phyloP scores from a whole-genome alignment of 2,888 invertebrate genomes.

The Drosophila emarginata region DNA sequence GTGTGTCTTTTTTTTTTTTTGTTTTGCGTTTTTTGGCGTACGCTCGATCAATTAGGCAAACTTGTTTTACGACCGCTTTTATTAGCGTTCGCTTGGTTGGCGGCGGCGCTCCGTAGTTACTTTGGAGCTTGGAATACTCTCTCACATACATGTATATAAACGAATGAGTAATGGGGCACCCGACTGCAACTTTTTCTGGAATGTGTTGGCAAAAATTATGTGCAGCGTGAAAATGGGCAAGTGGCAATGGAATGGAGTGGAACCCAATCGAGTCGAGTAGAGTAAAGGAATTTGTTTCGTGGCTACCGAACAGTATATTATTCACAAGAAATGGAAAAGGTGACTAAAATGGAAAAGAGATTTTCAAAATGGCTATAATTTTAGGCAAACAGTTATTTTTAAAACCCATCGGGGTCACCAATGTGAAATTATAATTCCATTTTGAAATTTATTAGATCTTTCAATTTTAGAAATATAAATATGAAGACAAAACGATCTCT shows the following conservation, averaged over 20 bases:
- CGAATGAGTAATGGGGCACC: slow-evolving; percentile 71
- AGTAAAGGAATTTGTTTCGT: slow-evolving; percentile 17
- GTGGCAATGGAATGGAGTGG: slow-evolving; percentile 19
- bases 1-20: too few relatives aligned
- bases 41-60: slow-evolving; percentile 82
- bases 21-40: slow-evolving; percentile 73
- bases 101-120: slow-evolving; percentile 62
- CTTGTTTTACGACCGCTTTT: slow-evolving; percentile 82
- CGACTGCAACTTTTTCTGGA: slow-evolving; percentile 52
- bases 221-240: slow-evolving; percentile 42
- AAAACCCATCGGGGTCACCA: neutral
- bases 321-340: neutral
- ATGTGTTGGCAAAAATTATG: slow-evolving; percentile 71
- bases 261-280: neutral
- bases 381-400: too few relatives aligned
- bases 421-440: too few relatives aligned
- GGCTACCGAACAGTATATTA: slow-evolving; percentile 13
- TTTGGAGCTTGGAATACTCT: neutral
- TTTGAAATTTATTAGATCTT: too few relatives aligned
- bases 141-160: slow-evolving; percentile 17
- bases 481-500: too few relatives aligned
- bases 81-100: slow-evolving; percentile 69
- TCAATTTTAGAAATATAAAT: too few relatives aligned
- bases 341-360: neutral
- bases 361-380: neutral